phyloP scores from a whole-genome alignment of 1,140 invertebrate genomes.

The Bombus affinis region DNA sequence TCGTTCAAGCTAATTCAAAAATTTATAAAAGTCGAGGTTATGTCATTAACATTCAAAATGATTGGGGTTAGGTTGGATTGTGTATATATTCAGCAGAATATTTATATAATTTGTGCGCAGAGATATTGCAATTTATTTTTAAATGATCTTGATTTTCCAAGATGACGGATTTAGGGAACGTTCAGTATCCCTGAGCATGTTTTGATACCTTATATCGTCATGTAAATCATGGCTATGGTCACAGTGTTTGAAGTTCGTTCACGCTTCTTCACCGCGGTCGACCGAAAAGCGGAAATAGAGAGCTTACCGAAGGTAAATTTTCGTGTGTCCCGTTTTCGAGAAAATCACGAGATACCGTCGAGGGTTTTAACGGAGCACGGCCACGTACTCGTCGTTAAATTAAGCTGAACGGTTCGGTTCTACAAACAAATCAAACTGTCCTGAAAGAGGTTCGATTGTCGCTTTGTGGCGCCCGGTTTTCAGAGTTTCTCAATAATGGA shows the following conservation, averaged over 20 bases:
- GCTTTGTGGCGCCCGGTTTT: slow-evolving; percentile 63
- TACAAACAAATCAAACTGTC: slow-evolving; percentile 67
- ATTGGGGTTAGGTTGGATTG: neutral
- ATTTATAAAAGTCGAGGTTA: neutral
- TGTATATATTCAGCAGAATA: neutral
- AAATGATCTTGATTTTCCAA: neutral
- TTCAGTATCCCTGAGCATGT: neutral
- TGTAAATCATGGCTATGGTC: neutral
- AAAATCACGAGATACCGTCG: slow-evolving; percentile 58
- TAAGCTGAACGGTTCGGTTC: slow-evolving; percentile 65
- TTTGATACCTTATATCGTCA: neutral
- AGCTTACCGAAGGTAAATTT: slow-evolving; percentile 46
- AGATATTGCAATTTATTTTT: neutral
- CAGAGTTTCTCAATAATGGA: slow-evolving; percentile 65
- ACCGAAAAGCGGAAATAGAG: neutral
- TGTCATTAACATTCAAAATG: too few species aligned
- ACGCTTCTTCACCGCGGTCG: neutral
- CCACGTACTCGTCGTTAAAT: slow-evolving; percentile 69
- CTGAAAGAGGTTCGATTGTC: slow-evolving; percentile 59
- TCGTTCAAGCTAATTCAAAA: neutral
- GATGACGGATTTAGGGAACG: neutral
- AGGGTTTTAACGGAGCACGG: slow-evolving; percentile 51
- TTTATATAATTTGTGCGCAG: neutral
- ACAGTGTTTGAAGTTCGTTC: neutral
- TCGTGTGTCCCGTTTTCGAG: slow-evolving; percentile 29